Percentiles rank a stretch among this genome's conserved stretches.
These are phyloP conservation scores for Sialis lutaria DNA, from an alignment of 2,888 invertebrate genomes.

Conservation along the genomic window DNA sequence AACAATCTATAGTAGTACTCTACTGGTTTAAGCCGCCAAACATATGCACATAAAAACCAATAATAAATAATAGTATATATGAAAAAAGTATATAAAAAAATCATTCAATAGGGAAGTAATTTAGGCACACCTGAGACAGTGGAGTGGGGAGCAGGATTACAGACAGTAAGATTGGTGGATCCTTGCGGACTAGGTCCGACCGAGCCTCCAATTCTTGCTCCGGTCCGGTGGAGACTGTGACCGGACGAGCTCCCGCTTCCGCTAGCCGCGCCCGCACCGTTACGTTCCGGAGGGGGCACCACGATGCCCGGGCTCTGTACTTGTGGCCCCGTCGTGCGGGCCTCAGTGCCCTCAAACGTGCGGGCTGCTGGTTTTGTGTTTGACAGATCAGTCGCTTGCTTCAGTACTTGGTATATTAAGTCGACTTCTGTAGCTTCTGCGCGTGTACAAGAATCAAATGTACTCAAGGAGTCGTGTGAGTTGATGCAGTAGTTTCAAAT, in stretches of 20 bases:
- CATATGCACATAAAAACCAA: too few species aligned
- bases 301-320: slow-evolving; percentile 29
- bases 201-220: slow-evolving; percentile 14
- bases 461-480: too few species aligned
- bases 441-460: slow-evolving; percentile 14
- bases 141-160: slow-evolving; percentile 43
- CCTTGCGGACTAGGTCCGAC: slow-evolving; percentile 19
- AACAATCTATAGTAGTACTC: too few species aligned
- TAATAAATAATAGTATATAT: too few species aligned
- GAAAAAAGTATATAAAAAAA: too few species aligned
- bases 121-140: slow-evolving; percentile 50
- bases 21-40: too few species aligned
- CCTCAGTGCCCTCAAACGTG: slow-evolving; percentile 15
- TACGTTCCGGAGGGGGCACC: slow-evolving; percentile 24
- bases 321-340: slow-evolving; percentile 8
- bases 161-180: slow-evolving; percentile 36
- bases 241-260: slow-evolving; percentile 29
- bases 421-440: slow-evolving; percentile 56
- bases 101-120: neutral
- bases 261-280: slow-evolving; percentile 18
- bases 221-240: slow-evolving; percentile 31
- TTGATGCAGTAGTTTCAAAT: too few species aligned
- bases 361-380: slow-evolving; percentile 25
- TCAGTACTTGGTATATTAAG: slow-evolving; percentile 87
- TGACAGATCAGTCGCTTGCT: slow-evolving; percentile 81